phyloP scores from a whole-genome alignment of 2,113 vertebrate species.

The Ochotona curzoniae region DNA sequence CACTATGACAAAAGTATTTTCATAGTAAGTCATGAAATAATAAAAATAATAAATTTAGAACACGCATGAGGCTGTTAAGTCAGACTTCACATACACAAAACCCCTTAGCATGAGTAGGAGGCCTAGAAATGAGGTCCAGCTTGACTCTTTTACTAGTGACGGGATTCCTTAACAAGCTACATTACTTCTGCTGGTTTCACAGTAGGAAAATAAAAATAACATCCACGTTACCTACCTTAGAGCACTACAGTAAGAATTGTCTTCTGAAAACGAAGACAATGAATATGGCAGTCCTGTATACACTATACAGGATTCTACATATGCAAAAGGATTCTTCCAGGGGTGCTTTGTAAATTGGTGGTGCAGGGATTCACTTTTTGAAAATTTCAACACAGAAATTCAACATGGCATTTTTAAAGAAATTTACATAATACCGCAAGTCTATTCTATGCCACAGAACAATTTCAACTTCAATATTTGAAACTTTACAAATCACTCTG shows the following conservation, averaged over 20 bases:
- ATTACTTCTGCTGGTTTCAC: neutral
- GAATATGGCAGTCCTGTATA: neutral
- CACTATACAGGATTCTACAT: neutral
- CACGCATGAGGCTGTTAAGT: neutral
- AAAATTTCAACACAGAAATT: neutral
- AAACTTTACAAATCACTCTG: neutral
- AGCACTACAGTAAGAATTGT: neutral
- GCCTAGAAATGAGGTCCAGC: neutral
- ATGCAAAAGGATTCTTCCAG: neutral
- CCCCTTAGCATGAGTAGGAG: neutral
- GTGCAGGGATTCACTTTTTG: neutral
- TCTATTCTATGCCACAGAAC: neutral
- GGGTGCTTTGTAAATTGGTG: neutral
- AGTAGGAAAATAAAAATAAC: neutral
- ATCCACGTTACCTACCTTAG: neutral
- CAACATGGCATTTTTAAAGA: no score
- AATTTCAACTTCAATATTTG: neutral
- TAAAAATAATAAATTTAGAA: neutral
- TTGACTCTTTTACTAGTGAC: neutral
- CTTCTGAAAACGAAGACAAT: slow-evolving; percentile 23
- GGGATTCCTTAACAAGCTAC: neutral
- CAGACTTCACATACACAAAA: neutral
- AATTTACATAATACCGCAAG: neutral
- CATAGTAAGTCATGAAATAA: neutral
- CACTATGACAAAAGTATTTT: neutral